Evolutionary conservation across 2,113 vertebrate species (phyloP).

Genomic region (Tricholaema leucomelas): DNA sequence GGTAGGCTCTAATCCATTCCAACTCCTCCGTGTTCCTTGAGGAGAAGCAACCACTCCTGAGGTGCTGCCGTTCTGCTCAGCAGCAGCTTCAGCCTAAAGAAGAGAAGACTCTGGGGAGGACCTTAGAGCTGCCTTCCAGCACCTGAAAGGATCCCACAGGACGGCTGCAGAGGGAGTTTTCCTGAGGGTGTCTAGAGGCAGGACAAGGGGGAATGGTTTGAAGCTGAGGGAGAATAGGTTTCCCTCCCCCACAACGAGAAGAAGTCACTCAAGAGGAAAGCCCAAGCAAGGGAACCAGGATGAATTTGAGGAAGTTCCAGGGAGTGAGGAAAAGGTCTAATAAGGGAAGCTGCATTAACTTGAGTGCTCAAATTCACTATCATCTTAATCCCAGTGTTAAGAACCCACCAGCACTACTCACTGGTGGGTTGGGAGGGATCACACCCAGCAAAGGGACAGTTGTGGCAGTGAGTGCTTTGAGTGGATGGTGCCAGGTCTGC

Average conservation of each 20-base stretch:
- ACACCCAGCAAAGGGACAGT: background rate
- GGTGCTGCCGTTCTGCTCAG: background rate
- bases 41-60: background rate
- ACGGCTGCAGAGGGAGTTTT: too few species aligned
- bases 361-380: conserved; percentile 18
- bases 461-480: background rate
- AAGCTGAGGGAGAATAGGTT: background rate
- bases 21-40: background rate
- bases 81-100: background rate
- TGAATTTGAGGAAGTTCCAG: conserved; percentile 41
- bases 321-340: background rate
- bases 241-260: background rate
- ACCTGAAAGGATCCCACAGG: too few species aligned
- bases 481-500: background rate
- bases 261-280: background rate
- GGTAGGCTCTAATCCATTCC: background rate
- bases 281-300: background rate
- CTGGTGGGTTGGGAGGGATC: background rate
- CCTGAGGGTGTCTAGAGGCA: too few species aligned
- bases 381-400: background rate
- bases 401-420: background rate
- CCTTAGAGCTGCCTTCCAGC: too few species aligned
- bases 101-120: too few species aligned
- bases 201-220: too few species aligned
- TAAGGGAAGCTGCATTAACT: conserved; percentile 23